Evolutionary conservation across 2,888 invertebrate genomes (phyloP).

Genomic region (Oxyteleia sp.): DNA sequence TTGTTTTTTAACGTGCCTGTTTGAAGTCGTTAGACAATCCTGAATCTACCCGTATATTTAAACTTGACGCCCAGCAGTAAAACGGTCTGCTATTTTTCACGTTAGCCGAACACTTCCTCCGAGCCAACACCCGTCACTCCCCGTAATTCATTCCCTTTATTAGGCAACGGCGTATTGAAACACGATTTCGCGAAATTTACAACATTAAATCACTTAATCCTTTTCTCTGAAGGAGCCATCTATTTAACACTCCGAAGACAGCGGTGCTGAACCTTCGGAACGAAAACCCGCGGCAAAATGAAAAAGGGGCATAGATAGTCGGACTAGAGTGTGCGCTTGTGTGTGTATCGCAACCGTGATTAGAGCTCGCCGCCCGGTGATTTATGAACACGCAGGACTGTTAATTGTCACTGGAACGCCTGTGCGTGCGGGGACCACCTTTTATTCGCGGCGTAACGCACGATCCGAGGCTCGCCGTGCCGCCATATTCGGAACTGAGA

Average conservation of each 20-base stretch:
- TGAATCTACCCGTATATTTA: not conserved
- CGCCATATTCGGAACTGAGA: constrained; percentile 63
- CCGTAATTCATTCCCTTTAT: constrained; percentile 42
- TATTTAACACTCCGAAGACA: constrained; percentile 38
- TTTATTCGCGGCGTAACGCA: constrained; percentile 73
- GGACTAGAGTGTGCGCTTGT: constrained; percentile 18
- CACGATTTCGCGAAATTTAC: constrained; percentile 54
- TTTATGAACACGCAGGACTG: constrained; percentile 83
- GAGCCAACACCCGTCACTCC: constrained; percentile 19
- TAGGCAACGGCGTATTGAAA: constrained; percentile 45
- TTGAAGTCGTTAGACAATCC: not conserved
- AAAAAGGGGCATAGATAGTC: constrained; percentile 26
- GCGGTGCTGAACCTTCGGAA: constrained; percentile 5
- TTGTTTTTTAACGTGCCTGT: too few species aligned
- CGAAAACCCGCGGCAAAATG: constrained; percentile 28
- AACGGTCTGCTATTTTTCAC: constrained; percentile 11
- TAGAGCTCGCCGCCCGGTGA: constrained; percentile 84
- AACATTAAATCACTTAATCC: constrained; percentile 63
- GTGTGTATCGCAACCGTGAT: constrained; percentile 78
- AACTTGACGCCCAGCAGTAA: not conserved
- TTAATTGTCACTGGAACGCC: constrained; percentile 84
- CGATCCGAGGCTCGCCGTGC: constrained; percentile 15
- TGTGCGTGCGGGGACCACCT: constrained; percentile 76
- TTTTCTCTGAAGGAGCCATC: constrained; percentile 44
- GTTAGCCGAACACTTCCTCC: constrained; percentile 23